Base-by-base conservation (phyloP, 2,888 invertebrate genomes). In the Phymatocera aterrima region DNA sequence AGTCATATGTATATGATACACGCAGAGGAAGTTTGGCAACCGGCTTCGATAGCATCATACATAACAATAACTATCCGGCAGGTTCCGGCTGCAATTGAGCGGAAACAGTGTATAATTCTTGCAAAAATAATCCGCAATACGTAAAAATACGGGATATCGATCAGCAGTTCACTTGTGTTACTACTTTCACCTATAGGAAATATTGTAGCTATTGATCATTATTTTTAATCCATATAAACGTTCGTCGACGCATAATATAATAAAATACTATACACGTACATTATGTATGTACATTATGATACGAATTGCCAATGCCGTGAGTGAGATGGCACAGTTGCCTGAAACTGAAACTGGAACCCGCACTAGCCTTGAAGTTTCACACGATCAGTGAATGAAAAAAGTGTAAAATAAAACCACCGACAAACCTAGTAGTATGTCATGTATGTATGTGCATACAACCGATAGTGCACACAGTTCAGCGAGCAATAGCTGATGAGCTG, bases 361-460 rank as follows among this genome's bases (percentile, higher is more conserved):
- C 51, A 10, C 31, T 54, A 72, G 57, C 75, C 75, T 75, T 75
- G 75, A 60, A 40, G 54, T 57, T 75, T 57, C 75, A 75, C 75
- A 75, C 57, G 24, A 43, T 57, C 34, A 40, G 43, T 75, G 57
- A 21, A n/a, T 24, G 37, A 57, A 60, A 40, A 75, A 57, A 40
- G 57, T 40, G 57, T 57, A 37, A 57, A 75, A 57, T 54, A 57
- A 75, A 75, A 46, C 68, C 34, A 54, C 15, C 51, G 72, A 18
- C 18, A 37, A 51, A 8, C 31, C 34, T 54, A 51, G 51, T 72
- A 51, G 54, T 57, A n/a, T n/a, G n/a, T n/a, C n/a, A n/a, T n/a
- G n/a, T n/a, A n/a, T n/a, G n/a, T n/a, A n/a, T n/a, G n/a, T n/a
- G n/a, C n/a, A n/a, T n/a, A 60, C 54, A 75, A 75, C 48, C 51